phyloP scores from a whole-genome alignment of 2,113 vertebrate species.

The Etia nguti region DNA sequence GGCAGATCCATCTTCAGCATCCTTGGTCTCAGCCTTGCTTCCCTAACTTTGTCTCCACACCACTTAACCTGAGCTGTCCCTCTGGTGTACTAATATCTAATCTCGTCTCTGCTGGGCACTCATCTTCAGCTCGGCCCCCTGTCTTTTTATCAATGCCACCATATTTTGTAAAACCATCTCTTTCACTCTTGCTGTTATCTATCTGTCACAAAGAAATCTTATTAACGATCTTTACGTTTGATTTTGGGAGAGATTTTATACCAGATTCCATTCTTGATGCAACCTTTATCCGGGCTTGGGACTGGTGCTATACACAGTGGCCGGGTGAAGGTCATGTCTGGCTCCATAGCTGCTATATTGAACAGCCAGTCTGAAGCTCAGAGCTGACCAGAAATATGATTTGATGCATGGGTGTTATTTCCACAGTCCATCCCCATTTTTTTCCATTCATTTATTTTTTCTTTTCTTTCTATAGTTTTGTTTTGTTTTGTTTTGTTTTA shows the following conservation, averaged over 20 bases:
- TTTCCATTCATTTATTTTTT: not conserved
- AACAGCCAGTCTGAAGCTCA: fast-evolving
- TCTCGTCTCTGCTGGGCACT: not conserved
- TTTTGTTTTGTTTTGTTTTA: not conserved
- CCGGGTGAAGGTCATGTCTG: not conserved
- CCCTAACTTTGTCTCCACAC: not conserved
- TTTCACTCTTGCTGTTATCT: not conserved
- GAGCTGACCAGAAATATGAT: not conserved
- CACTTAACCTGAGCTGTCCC: not conserved
- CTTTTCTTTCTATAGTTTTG: not conserved
- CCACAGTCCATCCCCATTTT: not conserved
- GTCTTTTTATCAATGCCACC: not conserved
- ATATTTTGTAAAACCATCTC: not conserved
- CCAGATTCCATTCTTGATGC: not conserved
- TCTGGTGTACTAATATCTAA: not conserved
- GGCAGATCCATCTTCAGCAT: not conserved
- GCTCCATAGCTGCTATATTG: not conserved
- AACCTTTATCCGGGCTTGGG: not conserved
- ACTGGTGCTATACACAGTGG: not conserved
- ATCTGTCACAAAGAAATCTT: not conserved
- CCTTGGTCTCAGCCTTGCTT: not conserved
- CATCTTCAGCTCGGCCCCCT: not conserved
- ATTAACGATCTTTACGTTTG: not conserved
- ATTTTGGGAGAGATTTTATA: not conserved
- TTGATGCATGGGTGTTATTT: not conserved